phyloP scores from a whole-genome alignment of 2,113 vertebrate genomes.

The Malaclemys terrapin region DNA sequence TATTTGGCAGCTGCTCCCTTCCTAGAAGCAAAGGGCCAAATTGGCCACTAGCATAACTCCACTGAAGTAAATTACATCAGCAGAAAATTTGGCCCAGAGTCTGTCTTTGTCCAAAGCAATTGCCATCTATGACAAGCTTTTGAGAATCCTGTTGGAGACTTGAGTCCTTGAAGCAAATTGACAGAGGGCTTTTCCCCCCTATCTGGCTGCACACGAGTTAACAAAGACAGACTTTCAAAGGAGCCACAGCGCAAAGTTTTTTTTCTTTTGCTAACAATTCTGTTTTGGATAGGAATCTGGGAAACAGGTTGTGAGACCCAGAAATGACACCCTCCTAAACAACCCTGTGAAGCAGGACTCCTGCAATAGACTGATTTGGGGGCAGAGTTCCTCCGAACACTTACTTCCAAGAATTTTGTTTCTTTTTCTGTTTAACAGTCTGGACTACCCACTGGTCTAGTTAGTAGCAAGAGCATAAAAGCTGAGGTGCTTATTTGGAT shows the following conservation, averaged over 20 bases:
- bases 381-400: background rate
- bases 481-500: background rate
- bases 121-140: background rate
- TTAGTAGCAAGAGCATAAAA: background rate
- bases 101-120: background rate
- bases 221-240: background rate
- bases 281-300: slow-evolving; percentile 7
- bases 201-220: background rate
- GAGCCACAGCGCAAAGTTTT: background rate
- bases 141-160: slow-evolving; percentile 4
- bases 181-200: slow-evolving; percentile 10
- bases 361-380: background rate
- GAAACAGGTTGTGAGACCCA: background rate
- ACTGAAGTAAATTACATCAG: background rate
- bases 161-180: fast-evolving
- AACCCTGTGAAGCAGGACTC: background rate
- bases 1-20: background rate
- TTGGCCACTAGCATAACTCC: fast-evolving
- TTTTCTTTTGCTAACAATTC: background rate
- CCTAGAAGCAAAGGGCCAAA: background rate
- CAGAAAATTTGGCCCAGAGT: background rate
- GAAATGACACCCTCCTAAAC: background rate
- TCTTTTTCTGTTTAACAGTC: background rate
- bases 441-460: background rate
- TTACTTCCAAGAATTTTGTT: background rate